Percentiles rank a stretch among this genome's conserved stretches.
These are phyloP conservation scores for Lissonota sp. DNA, from an alignment of 2,888 invertebrate species.

Conservation along the genomic window DNA sequence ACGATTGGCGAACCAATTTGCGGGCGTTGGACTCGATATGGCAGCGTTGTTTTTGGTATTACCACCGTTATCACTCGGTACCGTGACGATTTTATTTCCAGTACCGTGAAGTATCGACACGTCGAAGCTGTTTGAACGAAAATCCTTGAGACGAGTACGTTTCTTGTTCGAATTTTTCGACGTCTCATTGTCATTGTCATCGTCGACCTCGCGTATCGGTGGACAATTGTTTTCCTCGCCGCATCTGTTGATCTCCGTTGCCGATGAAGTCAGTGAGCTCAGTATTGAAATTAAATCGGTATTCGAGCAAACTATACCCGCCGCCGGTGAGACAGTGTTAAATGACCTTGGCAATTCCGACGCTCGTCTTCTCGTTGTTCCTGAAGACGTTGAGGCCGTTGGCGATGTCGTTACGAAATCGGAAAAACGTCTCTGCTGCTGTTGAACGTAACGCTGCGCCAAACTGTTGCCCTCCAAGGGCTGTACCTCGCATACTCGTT, in stretches of 20 bases:
- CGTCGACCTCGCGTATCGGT: slow-evolving; percentile 44
- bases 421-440: slow-evolving; percentile 88
- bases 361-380: slow-evolving; percentile 85
- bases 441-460: slow-evolving; percentile 82
- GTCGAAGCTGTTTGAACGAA: slow-evolving; percentile 94
- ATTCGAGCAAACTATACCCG: slow-evolving; percentile 92
- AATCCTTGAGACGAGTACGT: slow-evolving; percentile 87
- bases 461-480: slow-evolving; percentile 88
- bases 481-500: slow-evolving; percentile 92
- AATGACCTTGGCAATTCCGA: slow-evolving; percentile 89
- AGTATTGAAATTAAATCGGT: slow-evolving; percentile 92
- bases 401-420: slow-evolving; percentile 86
- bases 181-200: slow-evolving; percentile 61
- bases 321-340: slow-evolving; percentile 78
- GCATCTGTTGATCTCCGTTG: slow-evolving; percentile 91
- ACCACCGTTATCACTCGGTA: slow-evolving; percentile 34
- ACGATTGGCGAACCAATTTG: slow-evolving; percentile 91
- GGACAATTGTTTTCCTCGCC: slow-evolving; percentile 75
- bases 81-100: slow-evolving; percentile 72
- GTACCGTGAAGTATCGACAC: slow-evolving; percentile 88
- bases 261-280: slow-evolving; percentile 91
- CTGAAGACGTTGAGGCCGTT: slow-evolving; percentile 49
- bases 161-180: slow-evolving; percentile 84
- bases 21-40: slow-evolving; percentile 82
- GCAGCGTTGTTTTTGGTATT: not conserved